These are phyloP conservation scores for Orchestes rusci DNA, from an alignment of 2,888 invertebrate species.

Conservation along the genomic window DNA sequence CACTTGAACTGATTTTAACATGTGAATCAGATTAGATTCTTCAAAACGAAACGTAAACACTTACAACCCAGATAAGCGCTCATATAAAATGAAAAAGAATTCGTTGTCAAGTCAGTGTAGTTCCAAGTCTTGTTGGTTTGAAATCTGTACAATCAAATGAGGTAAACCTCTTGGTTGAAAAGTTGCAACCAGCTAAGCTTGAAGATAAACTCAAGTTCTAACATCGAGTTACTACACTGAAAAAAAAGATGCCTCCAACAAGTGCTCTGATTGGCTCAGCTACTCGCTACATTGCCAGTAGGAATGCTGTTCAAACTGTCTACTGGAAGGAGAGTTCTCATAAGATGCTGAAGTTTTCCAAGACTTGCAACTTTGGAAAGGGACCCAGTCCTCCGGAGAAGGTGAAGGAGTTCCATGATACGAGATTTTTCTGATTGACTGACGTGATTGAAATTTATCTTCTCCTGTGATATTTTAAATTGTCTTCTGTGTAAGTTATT, in stretches of 20 bases:
- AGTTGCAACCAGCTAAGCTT: background rate
- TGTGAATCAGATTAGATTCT: no score
- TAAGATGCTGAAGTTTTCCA: conserved; percentile 38
- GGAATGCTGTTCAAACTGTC: conserved; percentile 68
- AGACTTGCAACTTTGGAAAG: conserved; percentile 36
- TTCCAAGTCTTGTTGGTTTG: background rate
- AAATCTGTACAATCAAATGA: background rate
- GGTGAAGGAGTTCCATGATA: conserved; percentile 16
- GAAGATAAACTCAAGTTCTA: no score
- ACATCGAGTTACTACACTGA: no score
- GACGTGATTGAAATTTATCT: background rate
- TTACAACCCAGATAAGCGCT: no score
- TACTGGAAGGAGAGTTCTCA: conserved; percentile 57
- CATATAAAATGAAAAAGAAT: no score
- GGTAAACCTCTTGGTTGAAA: background rate
- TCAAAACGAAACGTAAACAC: no score
- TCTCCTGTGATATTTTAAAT: background rate
- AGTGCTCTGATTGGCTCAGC: conserved; percentile 19
- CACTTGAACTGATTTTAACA: no score
- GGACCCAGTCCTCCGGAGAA: conserved; percentile 17
- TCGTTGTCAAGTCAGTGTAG: background rate
- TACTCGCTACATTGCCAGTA: conserved; percentile 59
- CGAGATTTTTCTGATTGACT: conserved; percentile 13
- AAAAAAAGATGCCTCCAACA: conserved; percentile 16
- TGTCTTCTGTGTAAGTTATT: background rate